These are phyloP conservation scores for Dilophus febrilis DNA, from an alignment of 2,888 invertebrate genomes.

Conservation along the genomic window DNA sequence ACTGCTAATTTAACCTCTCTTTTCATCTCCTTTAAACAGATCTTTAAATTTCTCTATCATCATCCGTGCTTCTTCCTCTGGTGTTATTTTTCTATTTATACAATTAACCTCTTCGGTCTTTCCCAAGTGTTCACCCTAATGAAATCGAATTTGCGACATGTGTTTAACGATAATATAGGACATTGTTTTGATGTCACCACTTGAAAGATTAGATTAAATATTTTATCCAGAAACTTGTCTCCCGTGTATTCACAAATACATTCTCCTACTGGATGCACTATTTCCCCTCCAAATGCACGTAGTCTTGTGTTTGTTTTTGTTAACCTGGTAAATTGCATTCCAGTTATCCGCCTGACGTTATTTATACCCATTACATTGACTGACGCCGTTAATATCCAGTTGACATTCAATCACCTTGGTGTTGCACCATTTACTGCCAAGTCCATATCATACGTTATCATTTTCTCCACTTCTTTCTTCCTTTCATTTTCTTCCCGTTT, in stretches of 20 bases:
- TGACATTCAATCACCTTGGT: not conserved
- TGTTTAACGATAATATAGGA: not conserved
- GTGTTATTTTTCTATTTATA: not conserved
- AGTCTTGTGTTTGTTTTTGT: no score
- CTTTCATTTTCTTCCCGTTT: no score
- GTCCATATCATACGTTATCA: no score
- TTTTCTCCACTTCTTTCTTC: no score
- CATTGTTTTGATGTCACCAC: not conserved
- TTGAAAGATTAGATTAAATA: no score
- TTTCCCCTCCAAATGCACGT: not conserved
- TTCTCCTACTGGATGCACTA: not conserved
- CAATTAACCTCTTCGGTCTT: not conserved
- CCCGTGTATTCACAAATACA: not conserved
- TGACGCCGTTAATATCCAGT: not conserved
- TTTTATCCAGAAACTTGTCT: not conserved
- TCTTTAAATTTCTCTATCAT: constrained; percentile 4
- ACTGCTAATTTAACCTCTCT: constrained; percentile 6
- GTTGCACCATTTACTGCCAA: not conserved
- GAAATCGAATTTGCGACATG: not conserved
- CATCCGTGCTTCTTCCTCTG: not conserved
- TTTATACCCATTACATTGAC: not conserved
- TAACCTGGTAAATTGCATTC: no score
- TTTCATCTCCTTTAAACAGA: constrained; percentile 5
- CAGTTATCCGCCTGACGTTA: not conserved
- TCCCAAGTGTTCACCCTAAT: no score